Percentiles rank a stretch among this genome's conserved stretches.
Conservation (phyloP, 2,797 vertebrate genomes). For the Channa striata region DNA sequence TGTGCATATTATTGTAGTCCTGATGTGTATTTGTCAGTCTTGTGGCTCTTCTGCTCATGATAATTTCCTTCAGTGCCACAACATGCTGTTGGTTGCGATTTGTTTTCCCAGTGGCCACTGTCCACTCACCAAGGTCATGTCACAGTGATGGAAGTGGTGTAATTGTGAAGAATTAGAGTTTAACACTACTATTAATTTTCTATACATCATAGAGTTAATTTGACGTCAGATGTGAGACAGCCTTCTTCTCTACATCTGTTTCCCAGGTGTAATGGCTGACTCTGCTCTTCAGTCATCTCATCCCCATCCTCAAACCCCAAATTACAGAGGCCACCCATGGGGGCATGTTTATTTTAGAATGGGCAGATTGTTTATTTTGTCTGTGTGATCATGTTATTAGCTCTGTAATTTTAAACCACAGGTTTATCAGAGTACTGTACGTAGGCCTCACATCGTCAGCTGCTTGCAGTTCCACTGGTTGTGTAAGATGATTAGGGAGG, state of each 20-base stretch:
- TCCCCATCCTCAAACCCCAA: slow-evolving; percentile 61
- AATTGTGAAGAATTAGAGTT: slow-evolving; percentile 35
- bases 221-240: slow-evolving; percentile 11
- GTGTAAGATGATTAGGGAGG: slow-evolving; percentile 12
- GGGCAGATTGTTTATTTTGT: slow-evolving; percentile 66
- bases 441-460: slow-evolving; percentile 46
- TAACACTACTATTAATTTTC: slow-evolving; percentile 30
- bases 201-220: slow-evolving; percentile 17
- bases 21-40: slow-evolving; percentile 4
- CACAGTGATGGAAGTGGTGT: slow-evolving; percentile 43
- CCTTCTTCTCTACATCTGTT: slow-evolving; percentile 36
- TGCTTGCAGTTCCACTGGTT: slow-evolving; percentile 15
- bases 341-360: slow-evolving; percentile 74
- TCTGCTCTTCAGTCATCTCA: slow-evolving; percentile 39
- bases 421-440: slow-evolving; percentile 50
- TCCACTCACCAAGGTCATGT: slow-evolving; percentile 30
- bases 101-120: background rate
- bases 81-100: slow-evolving; percentile 44
- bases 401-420: slow-evolving; percentile 64
- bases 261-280: slow-evolving; percentile 26
- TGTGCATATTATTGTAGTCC: background rate
- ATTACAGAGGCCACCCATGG: slow-evolving; percentile 71
- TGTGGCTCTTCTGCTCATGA: slow-evolving; percentile 3
- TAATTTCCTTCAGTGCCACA: slow-evolving; percentile 24
- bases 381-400: slow-evolving; percentile 74